These are phyloP conservation scores for Littorina saxatilis DNA, from an alignment of 1,140 invertebrate genomes.

Conservation along the genomic window DNA sequence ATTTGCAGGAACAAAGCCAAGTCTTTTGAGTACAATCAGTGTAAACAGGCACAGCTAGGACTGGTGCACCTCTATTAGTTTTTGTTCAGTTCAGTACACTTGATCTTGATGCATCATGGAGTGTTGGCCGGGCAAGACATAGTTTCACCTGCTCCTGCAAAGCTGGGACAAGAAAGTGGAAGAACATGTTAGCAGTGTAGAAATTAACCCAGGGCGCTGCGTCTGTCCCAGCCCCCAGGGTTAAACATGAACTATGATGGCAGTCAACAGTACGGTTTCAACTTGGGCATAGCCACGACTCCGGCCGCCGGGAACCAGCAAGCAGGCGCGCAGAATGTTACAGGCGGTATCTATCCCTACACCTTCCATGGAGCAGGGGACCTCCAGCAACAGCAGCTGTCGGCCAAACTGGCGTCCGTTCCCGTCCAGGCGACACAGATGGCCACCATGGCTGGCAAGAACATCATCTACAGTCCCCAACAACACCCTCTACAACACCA, in stretches of 20 bases:
- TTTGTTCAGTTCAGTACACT: too few relatives aligned
- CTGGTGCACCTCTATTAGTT: too few relatives aligned
- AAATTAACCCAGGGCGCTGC: not conserved
- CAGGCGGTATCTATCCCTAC: constrained; percentile 20
- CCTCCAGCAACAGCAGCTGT: constrained; percentile 29
- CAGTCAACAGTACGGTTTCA: constrained; percentile 35
- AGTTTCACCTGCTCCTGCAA: too few relatives aligned
- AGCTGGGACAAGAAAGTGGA: too few relatives aligned
- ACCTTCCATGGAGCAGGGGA: not conserved
- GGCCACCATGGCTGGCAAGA: constrained; percentile 18
- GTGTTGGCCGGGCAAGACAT: too few relatives aligned
- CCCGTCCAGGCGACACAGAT: not conserved
- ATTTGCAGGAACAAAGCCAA: too few relatives aligned
- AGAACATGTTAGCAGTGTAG: too few relatives aligned
- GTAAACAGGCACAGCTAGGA: too few relatives aligned
- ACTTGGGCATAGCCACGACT: constrained; percentile 26
- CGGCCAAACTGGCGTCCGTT: constrained; percentile 13
- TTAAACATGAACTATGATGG: constrained; percentile 39
- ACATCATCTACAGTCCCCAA: constrained; percentile 23
- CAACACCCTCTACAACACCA: constrained; percentile 17
- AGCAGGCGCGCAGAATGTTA: constrained; percentile 22
- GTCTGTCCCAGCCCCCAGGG: not conserved
- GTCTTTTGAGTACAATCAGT: too few relatives aligned
- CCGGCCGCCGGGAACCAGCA: not conserved
- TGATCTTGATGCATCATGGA: too few relatives aligned